Percentiles rank a stretch among this genome's conserved stretches.
Conservation (phyloP, 1,140 invertebrate species). For the Diuraphis noxia region DNA sequence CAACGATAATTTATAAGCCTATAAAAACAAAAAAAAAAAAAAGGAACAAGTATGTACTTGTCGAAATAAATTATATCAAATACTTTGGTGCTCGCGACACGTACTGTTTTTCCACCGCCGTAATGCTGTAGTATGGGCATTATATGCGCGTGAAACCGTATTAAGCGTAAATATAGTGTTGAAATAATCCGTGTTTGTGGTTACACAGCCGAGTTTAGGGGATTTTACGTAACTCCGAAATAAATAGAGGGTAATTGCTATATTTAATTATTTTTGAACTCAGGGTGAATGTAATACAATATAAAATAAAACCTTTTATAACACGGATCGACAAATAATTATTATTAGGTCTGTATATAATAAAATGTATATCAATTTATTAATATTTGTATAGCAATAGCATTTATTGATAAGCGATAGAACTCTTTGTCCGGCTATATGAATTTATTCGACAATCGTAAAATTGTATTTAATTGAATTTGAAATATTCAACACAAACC, state of each 20-base stretch:
- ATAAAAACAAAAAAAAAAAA: neutral
- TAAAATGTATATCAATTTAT: neutral
- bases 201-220: neutral
- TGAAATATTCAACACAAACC: neutral
- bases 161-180: neutral
- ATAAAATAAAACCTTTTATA: conserved; percentile 11
- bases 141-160: neutral
- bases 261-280: neutral
- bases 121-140: neutral
- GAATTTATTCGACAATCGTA: neutral
- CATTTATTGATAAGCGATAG: neutral
- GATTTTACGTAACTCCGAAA: neutral
- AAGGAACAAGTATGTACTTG: neutral
- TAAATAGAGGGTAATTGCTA: neutral
- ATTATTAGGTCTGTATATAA: neutral
- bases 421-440: neutral
- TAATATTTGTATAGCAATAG: neutral
- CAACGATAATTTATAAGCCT: neutral
- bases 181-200: neutral
- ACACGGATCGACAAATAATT: neutral
- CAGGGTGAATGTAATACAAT: neutral
- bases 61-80: neutral
- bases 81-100: neutral
- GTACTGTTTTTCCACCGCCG: neutral
- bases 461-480: neutral